These are phyloP conservation scores for Microcaecilia unicolor DNA, from an alignment of 2,797 vertebrate species.

Conservation along the genomic window DNA sequence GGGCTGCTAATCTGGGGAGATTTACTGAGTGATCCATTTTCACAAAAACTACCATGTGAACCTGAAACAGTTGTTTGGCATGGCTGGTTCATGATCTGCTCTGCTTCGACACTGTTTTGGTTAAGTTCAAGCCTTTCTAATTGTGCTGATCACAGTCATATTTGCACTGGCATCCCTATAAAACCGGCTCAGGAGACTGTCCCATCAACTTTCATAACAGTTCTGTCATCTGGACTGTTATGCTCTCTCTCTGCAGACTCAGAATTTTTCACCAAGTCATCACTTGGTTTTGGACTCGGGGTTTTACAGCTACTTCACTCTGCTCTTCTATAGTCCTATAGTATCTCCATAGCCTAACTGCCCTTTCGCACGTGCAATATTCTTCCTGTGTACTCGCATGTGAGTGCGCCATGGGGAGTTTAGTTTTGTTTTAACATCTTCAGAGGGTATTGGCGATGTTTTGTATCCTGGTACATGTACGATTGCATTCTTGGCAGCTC, in stretches of 20 bases:
- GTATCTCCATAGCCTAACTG: constrained; percentile 74
- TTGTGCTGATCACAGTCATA: constrained; percentile 57
- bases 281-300: constrained; percentile 9
- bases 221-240: constrained; percentile 25
- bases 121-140: constrained; percentile 68
- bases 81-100: constrained; percentile 8
- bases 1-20: constrained; percentile 24
- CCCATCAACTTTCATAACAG: constrained; percentile 26
- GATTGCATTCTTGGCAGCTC: constrained; percentile 51
- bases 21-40: constrained; percentile 34
- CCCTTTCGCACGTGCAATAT: constrained; percentile 63
- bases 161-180: constrained; percentile 24
- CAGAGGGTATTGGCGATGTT: constrained; percentile 54
- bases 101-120: background rate
- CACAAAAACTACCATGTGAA: constrained; percentile 35
- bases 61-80: constrained; percentile 34
- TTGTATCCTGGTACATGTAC: constrained; percentile 51
- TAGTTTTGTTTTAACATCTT: constrained; percentile 56
- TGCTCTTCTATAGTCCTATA: constrained; percentile 52
- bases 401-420: constrained; percentile 86
- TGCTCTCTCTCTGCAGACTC: constrained; percentile 6
- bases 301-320: constrained; percentile 36
- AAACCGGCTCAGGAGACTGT: constrained; percentile 32
- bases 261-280: background rate
- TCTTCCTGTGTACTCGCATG: constrained; percentile 80